Conservation (phyloP, 2,797 vertebrate species). For the Pagetopsis macropterus region DNA sequence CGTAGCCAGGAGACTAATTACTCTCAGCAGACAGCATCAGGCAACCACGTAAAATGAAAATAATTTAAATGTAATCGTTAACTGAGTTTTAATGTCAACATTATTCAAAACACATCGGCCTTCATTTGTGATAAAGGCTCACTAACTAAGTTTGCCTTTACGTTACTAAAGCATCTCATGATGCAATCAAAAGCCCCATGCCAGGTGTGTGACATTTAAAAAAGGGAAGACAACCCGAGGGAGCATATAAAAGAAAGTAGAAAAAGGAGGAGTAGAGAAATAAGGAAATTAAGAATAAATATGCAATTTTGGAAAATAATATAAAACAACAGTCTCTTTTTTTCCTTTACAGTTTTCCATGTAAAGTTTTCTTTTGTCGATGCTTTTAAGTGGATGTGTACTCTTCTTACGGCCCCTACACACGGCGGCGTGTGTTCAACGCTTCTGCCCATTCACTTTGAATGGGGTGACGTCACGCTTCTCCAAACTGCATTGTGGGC, state of each 20-base stretch:
- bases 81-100: constrained; percentile 8
- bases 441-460: too few relatives aligned
- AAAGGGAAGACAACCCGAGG: not conserved
- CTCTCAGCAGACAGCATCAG: constrained; percentile 23
- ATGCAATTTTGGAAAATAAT: not conserved
- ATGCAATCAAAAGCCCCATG: not conserved
- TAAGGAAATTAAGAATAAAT: not conserved
- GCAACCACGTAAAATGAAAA: constrained; percentile 15
- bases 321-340: not conserved
- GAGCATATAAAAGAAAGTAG: constrained; percentile 2
- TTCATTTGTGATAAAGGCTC: constrained; percentile 14
- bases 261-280: not conserved
- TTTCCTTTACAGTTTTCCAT: not conserved
- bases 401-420: too few relatives aligned
- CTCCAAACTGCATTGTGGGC: too few relatives aligned
- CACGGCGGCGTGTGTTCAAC: too few relatives aligned
- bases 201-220: not conserved
- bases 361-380: too few relatives aligned
- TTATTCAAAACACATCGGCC: constrained; percentile 20
- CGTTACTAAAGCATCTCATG: constrained; percentile 13
- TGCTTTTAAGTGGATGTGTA: too few relatives aligned
- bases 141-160: constrained; percentile 23
- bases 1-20: constrained; percentile 24
- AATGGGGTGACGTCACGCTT: too few relatives aligned
- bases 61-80: constrained; percentile 3